Evolutionary conservation across 2,113 vertebrate genomes (phyloP).

Genomic region (Fulica atra): DNA sequence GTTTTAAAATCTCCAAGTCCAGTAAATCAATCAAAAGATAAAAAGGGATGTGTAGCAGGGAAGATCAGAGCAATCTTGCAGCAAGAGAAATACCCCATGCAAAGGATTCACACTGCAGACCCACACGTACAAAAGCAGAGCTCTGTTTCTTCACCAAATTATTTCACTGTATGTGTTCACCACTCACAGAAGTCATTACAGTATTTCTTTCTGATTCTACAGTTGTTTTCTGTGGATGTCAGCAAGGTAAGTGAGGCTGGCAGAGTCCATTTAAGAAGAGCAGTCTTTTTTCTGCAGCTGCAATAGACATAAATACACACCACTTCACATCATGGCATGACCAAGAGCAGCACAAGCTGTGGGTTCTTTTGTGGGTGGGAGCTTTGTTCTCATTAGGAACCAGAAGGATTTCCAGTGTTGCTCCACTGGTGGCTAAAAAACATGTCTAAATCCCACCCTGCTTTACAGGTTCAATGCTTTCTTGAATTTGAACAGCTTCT

Average conservation of each 20-base stretch:
- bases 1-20: not conserved
- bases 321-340: accelerated
- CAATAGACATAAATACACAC: not conserved
- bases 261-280: not conserved
- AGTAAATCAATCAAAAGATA: not conserved
- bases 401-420: not conserved
- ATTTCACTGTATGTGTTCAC: not conserved
- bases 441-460: not conserved
- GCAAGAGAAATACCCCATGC: not conserved
- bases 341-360: not conserved
- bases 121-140: not conserved
- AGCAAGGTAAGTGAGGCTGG: not conserved
- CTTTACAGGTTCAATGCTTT: not conserved
- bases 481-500: not conserved
- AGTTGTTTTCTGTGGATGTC: not conserved
- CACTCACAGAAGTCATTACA: not conserved
- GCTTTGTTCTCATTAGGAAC: not conserved
- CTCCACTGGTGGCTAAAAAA: not conserved
- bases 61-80: not conserved
- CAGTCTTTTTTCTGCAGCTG: not conserved
- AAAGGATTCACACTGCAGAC: not conserved
- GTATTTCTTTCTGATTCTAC: not conserved
- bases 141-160: not conserved
- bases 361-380: not conserved
- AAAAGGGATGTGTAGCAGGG: not conserved